Evolutionary conservation across 2,113 vertebrate species (phyloP).

Genomic region (Xenopus tropicalis): UCB_Xtro_10.0 CM004446.2:89005001-89005500

Average conservation of each 20-base stretch:
- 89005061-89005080: neutral
- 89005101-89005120: neutral
- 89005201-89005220: neutral
- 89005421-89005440: neutral
- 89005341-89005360: too few species aligned
- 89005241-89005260: neutral
- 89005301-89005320: too few species aligned
- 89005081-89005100: conserved; percentile 3
- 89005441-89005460: neutral
- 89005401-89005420: neutral
- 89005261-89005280: too few species aligned
- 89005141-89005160: neutral
- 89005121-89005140: neutral
- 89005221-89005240: neutral
- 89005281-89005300: too few species aligned
- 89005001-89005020: neutral
- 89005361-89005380: too few species aligned
- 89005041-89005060: conserved; percentile 1
- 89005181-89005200: neutral
- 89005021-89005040: neutral
- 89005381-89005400: neutral
- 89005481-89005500: neutral
- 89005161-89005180: neutral
- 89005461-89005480: neutral
- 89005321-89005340: too few species aligned